Conservation (phyloP, 2,797 vertebrate species). For the Diglossa cyanea region DNA sequence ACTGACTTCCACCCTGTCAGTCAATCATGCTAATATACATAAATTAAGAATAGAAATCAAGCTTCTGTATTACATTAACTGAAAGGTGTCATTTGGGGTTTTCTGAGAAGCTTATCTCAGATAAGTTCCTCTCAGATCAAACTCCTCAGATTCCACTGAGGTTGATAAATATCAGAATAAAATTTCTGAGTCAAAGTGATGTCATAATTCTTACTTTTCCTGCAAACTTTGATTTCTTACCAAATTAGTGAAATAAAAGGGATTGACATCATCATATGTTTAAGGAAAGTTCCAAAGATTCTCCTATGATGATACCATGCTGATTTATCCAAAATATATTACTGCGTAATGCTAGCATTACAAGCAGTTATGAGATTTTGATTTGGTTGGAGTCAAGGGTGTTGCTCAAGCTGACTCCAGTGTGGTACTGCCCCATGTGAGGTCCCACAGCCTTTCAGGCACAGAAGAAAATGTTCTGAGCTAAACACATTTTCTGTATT, state of each 20-base stretch:
- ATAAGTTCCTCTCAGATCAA: not conserved
- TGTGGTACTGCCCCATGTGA: not conserved
- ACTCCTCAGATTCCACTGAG: not conserved
- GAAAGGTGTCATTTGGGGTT: not conserved
- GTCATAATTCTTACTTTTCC: not conserved
- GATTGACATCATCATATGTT: not conserved
- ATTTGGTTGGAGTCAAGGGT: not conserved
- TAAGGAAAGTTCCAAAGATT: not conserved
- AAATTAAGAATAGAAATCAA: not conserved
- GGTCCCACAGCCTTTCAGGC: not conserved
- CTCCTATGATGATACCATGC: not conserved
- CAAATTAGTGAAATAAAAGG: not conserved
- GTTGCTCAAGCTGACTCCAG: not conserved
- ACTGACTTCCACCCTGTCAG: not conserved
- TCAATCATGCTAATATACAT: not conserved
- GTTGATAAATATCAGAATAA: not conserved
- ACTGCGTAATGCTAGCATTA: not conserved
- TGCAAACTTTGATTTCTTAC: not conserved
- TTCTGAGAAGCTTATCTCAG: not conserved
- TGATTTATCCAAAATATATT: not conserved
- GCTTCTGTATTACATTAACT: not conserved
- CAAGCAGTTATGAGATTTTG: constrained; percentile 7
- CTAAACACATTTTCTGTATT: not conserved
- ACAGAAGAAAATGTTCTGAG: not conserved
- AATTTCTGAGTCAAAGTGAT: not conserved